Evolutionary conservation across 2,113 vertebrate species (phyloP), one percentile per base, ranked within the genome.

Genomic region (Ascaphus truei): DNA sequence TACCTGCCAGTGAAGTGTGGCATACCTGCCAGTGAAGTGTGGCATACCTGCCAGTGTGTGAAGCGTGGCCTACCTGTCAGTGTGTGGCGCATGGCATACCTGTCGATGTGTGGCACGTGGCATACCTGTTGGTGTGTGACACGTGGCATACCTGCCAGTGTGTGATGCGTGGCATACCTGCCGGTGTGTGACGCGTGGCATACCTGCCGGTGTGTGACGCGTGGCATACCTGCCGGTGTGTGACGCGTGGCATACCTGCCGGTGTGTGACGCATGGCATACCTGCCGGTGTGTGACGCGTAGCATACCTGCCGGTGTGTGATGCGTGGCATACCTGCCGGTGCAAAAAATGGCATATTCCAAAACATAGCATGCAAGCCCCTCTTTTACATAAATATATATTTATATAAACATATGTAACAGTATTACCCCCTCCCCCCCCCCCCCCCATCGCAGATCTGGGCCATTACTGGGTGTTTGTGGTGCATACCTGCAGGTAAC

Each of bases 331-430:
- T 9, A 47, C 6, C 16, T 47, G 18, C 20, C 20, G 10, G 23
- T 47, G 39, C 18, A 13, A 16, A 68, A 77, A 63, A 69, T 62
- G 60, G 6, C n/a, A 53, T 47, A 78, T 73, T 59, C 29, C 15
- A 75, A 73, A 73, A 68, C 30, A 72, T 53, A 36, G 33, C 36
- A 68, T 68, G 61, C 7, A 72, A 30, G 3, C 34, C 30, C 63
- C 31, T 45, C 8, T 37, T 55, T n/a, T n/a, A n/a, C n/a, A n/a
- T n/a, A n/a, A n/a, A n/a, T n/a, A n/a, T n/a, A n/a, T n/a, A n/a
- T n/a, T n/a, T n/a, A n/a, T n/a, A n/a, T n/a, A n/a, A n/a, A n/a
- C n/a, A n/a, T n/a, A n/a, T n/a, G n/a, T n/a, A n/a, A n/a, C n/a
- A n/a, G n/a, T n/a, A n/a, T n/a, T n/a, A n/a, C n/a, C n/a, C n/a